These are phyloP conservation scores for Lissonota sp. DNA, from an alignment of 2,888 invertebrate genomes.

Conservation along the genomic window DNA sequence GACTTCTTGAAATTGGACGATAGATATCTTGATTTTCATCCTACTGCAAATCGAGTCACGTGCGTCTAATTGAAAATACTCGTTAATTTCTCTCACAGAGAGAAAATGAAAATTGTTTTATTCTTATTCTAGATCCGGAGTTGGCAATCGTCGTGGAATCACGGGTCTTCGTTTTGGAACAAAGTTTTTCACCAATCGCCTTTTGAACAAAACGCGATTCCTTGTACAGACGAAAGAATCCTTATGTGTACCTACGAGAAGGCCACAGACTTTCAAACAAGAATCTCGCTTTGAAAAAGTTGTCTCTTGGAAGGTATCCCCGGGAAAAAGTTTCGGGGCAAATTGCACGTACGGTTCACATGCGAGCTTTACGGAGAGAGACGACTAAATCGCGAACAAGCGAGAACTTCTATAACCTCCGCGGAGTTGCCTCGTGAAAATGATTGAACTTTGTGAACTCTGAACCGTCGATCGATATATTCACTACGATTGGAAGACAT, in stretches of 20 bases:
- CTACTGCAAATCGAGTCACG: constrained; percentile 15
- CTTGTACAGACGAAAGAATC: constrained; percentile 29
- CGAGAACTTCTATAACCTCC: constrained; percentile 33
- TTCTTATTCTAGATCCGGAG: constrained; percentile 4
- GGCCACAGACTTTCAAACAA: constrained; percentile 39
- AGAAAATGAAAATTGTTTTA: constrained; percentile 2
- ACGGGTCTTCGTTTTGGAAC: not conserved
- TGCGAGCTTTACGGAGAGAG: constrained; percentile 16
- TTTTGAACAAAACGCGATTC: constrained; percentile 5
- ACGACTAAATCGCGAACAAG: constrained; percentile 47
- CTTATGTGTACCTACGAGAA: constrained; percentile 22
- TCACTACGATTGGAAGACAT: constrained; percentile 28
- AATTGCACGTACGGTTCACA: constrained; percentile 56
- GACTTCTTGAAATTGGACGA: constrained; percentile 35
- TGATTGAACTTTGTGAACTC: constrained; percentile 62
- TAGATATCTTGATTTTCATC: constrained; percentile 47
- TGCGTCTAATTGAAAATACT: not conserved
- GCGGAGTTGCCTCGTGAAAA: constrained; percentile 60
- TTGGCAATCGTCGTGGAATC: constrained; percentile 23
- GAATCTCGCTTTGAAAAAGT: constrained; percentile 49
- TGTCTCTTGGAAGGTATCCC: constrained; percentile 51
- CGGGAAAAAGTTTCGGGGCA: constrained; percentile 46
- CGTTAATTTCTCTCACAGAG: constrained; percentile 3
- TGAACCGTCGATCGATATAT: constrained; percentile 18
- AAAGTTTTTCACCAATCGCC: constrained; percentile 46